Conservation (phyloP, 2,888 invertebrate species). For the Amiota minor region DNA sequence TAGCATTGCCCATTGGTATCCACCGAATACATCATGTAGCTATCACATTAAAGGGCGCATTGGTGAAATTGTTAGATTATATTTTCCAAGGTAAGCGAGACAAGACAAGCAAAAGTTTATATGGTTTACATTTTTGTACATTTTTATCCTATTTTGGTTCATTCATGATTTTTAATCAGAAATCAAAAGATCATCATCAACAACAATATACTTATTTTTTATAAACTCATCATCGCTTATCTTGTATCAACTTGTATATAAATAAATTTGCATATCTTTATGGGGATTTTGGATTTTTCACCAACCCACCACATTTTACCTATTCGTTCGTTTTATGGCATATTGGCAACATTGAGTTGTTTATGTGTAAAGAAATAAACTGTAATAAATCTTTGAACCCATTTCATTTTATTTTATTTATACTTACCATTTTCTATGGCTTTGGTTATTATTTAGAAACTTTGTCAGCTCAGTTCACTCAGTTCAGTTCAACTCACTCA, state of each 20-base stretch:
- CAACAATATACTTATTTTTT: constrained; percentile 17
- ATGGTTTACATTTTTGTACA: neutral
- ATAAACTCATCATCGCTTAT: neutral
- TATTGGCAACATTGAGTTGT: constrained; percentile 15
- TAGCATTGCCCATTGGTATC: constrained; percentile 95
- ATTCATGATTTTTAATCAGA: constrained; percentile 17
- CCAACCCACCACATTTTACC: neutral
- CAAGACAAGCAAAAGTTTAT: no score
- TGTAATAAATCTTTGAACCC: constrained; percentile 25
- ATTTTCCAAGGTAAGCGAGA: constrained; percentile 84
- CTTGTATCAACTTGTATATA: neutral
- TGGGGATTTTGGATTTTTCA: neutral
- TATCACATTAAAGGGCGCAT: constrained; percentile 90
- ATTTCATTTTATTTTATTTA: neutral
- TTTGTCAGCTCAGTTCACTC: neutral
- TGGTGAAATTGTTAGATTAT: constrained; percentile 90
- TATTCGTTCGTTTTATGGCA: neutral
- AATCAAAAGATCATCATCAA: constrained; percentile 5
- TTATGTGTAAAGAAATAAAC: neutral
- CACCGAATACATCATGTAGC: constrained; percentile 92
- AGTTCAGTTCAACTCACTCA: neutral
- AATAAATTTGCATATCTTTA: constrained; percentile 19
- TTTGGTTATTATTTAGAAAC: constrained; percentile 22
- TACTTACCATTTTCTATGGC: constrained; percentile 9
- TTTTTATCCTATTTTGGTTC: neutral